Evolutionary conservation across 2,888 invertebrate genomes (phyloP), one percentile per base, ranked within the genome.

Genomic region (Heliconius hortense): DNA sequence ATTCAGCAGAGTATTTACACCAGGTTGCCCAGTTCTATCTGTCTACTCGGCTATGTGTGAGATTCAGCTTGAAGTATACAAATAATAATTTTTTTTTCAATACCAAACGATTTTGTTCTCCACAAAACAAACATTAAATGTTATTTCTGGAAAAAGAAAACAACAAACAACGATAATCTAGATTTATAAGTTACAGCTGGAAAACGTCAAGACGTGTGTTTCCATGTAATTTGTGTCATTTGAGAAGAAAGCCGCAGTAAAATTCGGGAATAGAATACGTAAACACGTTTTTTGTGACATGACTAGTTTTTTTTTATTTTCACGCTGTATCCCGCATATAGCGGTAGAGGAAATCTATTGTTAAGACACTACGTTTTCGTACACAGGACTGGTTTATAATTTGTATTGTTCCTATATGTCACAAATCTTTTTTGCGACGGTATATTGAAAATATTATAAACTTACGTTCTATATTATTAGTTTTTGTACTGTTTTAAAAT

Each of bases 101-200:
- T 28, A 18, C 5, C 21, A 53, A 48, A 31, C 2, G 1, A 28
- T 53, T 53, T 1, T 4, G 48, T 59, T 56, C 15, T 13, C 13
- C 18, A 39, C 60, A 53, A 74, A 68, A 70, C 48, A 64, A 35
- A 28, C 15, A 70, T 2, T 24, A 10, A 48, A 26, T 39, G n/a
- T 70, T 70, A 74, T 74, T 74, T 70, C 26, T 53, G 74, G 48
- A 26, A 59, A 53, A 35, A 35, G 35, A 35, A 71, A 70, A 73
- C 59, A 74, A 74, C 56, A 70, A 74, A 64, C 74, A 70, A 39
- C 26, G 63, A 70, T 68, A 74, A 70, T 74, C 74, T 64, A 70
- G 74, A 74, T 74, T 74, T 70, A 74, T 70, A 63, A 69, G 21
- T 53, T 53, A 35, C 74, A 74, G 70, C 74, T 74, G 74, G 74